phyloP scores from a whole-genome alignment of 2,888 invertebrate genomes.

The Caprella mutica region DNA sequence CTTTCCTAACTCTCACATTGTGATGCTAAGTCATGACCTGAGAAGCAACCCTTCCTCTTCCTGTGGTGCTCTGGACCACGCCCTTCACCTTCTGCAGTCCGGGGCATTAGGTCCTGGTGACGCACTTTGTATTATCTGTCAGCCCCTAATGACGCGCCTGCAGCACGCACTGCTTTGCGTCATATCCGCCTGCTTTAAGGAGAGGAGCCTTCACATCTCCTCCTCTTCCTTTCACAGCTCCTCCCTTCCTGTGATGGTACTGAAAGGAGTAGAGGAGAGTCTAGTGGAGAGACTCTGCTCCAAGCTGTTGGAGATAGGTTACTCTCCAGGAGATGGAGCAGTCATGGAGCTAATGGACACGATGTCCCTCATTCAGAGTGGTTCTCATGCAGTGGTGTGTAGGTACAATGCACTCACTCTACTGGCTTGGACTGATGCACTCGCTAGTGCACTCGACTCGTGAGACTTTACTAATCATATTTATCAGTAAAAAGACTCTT shows the following conservation, averaged over 20 bases:
- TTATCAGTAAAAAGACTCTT: no score
- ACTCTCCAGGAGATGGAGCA: neutral
- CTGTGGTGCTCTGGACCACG: conserved; percentile 12
- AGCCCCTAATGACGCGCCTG: conserved; percentile 21
- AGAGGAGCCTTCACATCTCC: neutral
- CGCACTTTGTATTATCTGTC: conserved; percentile 12
- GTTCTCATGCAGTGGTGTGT: neutral
- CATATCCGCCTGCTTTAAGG: conserved; percentile 13
- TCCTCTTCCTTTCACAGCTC: neutral
- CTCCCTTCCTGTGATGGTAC: neutral
- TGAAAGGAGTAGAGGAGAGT: no score
- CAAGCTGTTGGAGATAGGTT: no score
- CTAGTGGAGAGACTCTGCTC: no score
- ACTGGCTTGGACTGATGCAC: conserved; percentile 1
- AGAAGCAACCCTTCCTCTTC: conserved; percentile 7
- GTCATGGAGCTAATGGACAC: neutral
- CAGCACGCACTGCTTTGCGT: conserved; percentile 20
- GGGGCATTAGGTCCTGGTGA: conserved; percentile 3
- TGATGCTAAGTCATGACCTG: conserved; percentile 1
- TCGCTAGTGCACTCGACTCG: no score
- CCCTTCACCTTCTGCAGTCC: conserved; percentile 8
- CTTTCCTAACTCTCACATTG: conserved; percentile 1
- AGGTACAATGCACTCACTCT: conserved; percentile 1
- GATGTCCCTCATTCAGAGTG: neutral
- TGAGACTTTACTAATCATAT: no score